Percentiles rank a stretch among this genome's conserved stretches.
These are phyloP conservation scores for Chymomyza costata DNA, from an alignment of 1,140 invertebrate species.

Conservation along the genomic window DNA sequence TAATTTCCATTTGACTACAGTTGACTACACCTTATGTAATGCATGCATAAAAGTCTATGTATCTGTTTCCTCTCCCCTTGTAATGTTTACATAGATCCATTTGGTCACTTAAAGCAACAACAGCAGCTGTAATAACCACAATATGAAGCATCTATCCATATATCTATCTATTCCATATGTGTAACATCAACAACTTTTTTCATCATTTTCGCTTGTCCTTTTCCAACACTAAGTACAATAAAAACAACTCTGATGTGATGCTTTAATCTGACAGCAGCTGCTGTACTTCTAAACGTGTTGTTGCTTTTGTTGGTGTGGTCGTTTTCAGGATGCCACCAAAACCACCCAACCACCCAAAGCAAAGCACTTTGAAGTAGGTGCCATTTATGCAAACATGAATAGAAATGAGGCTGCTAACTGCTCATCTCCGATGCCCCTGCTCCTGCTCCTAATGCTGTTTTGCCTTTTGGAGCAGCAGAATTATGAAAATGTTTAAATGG, in stretches of 20 bases:
- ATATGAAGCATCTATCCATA: constrained; percentile 44
- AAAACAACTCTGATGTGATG: constrained; percentile 35
- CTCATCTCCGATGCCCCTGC: no score
- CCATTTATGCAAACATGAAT: constrained; percentile 55
- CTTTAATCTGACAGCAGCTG: constrained; percentile 53
- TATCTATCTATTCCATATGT: no score
- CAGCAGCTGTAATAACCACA: constrained; percentile 67
- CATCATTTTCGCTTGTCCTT: constrained; percentile 40
- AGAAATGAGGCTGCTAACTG: constrained; percentile 10
- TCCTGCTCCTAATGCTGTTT: no score
- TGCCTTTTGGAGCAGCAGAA: no score
- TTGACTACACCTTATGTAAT: constrained; percentile 18
- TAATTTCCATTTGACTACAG: constrained; percentile 50
- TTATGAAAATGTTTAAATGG: no score
- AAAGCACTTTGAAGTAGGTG: constrained; percentile 61
- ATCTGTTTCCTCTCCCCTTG: not conserved
- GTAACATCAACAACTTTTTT: constrained; percentile 41
- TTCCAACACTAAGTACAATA: not conserved
- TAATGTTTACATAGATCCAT: no score
- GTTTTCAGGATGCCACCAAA: constrained; percentile 10
- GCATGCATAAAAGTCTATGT: constrained; percentile 10
- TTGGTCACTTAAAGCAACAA: constrained; percentile 15
- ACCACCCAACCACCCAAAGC: constrained; percentile 27
- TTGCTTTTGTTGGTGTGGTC: no score
- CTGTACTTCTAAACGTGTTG: no score